Percentiles rank a stretch among this genome's conserved stretches.
These are phyloP conservation scores for Argya squamiceps DNA, from an alignment of 2,797 vertebrate genomes.

Conservation along the genomic window DNA sequence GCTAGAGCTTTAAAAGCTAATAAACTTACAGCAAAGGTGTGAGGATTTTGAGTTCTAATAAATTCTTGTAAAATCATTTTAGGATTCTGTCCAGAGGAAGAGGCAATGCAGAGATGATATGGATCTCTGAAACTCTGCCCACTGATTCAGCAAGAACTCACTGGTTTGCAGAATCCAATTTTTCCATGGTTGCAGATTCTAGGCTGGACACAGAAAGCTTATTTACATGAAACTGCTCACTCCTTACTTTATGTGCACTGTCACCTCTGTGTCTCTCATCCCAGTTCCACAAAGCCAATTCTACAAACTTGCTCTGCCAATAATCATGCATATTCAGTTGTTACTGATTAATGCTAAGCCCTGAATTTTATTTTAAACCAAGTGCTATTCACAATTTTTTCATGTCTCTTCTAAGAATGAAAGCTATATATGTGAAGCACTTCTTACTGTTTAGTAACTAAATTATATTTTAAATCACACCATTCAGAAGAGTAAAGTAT, in stretches of 20 bases:
- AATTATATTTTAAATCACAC: slow-evolving; percentile 15
- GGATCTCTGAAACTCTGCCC: slow-evolving; percentile 29
- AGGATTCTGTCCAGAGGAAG: slow-evolving; percentile 19
- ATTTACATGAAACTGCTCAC: slow-evolving; percentile 59
- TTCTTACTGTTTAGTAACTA: slow-evolving; percentile 16
- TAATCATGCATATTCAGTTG: slow-evolving; percentile 40
- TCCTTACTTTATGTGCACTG: slow-evolving; percentile 30
- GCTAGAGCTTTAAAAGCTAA: slow-evolving; percentile 40
- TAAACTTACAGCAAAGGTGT: slow-evolving; percentile 25
- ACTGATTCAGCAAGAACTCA: slow-evolving; percentile 55
- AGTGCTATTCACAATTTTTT: background rate
- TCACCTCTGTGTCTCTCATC: slow-evolving; percentile 33
- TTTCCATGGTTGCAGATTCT: slow-evolving; percentile 36
- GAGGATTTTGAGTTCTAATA: slow-evolving; percentile 3
- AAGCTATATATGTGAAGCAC: background rate
- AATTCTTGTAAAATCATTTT: slow-evolving; percentile 38
- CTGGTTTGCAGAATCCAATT: slow-evolving; percentile 49
- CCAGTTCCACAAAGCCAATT: slow-evolving; percentile 35
- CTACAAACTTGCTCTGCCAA: slow-evolving; percentile 38
- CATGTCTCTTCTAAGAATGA: slow-evolving; percentile 4
- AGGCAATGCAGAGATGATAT: background rate
- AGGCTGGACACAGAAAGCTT: slow-evolving; percentile 24
- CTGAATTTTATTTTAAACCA: slow-evolving; percentile 33
- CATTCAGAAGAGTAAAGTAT: slow-evolving; percentile 20
- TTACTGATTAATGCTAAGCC: slow-evolving; percentile 54